Evolutionary conservation across 2,888 invertebrate species (phyloP).

Genomic region (Brachypterus glaber): DNA sequence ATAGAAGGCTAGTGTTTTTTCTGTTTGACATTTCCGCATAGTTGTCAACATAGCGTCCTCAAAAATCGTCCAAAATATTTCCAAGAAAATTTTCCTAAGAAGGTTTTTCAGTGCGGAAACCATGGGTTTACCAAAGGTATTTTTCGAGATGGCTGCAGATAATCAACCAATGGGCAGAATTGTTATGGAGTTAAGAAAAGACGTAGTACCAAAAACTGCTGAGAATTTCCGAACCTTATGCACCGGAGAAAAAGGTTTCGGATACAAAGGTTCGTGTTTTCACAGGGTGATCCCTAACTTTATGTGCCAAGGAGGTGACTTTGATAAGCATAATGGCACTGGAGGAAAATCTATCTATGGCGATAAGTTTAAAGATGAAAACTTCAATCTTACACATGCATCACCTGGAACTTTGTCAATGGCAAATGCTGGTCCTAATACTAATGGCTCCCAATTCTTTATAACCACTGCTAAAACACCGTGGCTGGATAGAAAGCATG

Average conservation of each 20-base stretch:
- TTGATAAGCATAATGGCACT: slow-evolving; percentile 89
- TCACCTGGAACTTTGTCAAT: slow-evolving; percentile 88
- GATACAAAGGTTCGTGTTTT: slow-evolving; percentile 88
- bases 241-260: slow-evolving; percentile 91
- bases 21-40: too few relatives aligned
- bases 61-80: too few relatives aligned
- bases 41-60: too few relatives aligned
- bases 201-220: slow-evolving; percentile 89
- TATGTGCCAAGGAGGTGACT: slow-evolving; percentile 96
- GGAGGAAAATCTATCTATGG: slow-evolving; percentile 97
- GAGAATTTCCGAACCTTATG: slow-evolving; percentile 97
- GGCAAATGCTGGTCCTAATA: slow-evolving; percentile 94
- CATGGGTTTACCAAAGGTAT: too few relatives aligned
- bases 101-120: too few relatives aligned
- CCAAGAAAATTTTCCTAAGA: too few relatives aligned
- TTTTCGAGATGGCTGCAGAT: too few relatives aligned
- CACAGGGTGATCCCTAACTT: slow-evolving; percentile 95
- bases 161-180: too few relatives aligned
- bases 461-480: slow-evolving; percentile 86
- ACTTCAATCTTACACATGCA: slow-evolving; percentile 90
- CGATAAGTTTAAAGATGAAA: slow-evolving; percentile 91
- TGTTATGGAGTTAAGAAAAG: slow-evolving; percentile 79
- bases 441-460: slow-evolving; percentile 97
- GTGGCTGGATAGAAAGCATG: slow-evolving; percentile 92
- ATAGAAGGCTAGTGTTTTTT: too few relatives aligned